These are phyloP conservation scores for Camelus dromedarius DNA, from an alignment of 2,113 vertebrate species.

Conservation along the genomic window DNA sequence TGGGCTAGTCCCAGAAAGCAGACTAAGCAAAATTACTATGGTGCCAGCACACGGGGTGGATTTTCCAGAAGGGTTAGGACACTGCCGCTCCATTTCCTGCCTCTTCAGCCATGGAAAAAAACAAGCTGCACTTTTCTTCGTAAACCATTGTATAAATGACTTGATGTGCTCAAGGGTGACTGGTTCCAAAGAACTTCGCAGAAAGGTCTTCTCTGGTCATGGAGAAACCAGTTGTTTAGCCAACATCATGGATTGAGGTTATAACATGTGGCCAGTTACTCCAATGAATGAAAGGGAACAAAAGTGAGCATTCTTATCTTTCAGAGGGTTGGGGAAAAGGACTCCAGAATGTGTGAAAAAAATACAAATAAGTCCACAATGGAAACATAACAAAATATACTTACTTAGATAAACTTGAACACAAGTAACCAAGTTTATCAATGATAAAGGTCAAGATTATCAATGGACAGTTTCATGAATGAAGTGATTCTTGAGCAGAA, in stretches of 20 bases:
- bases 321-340: neutral
- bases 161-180: neutral
- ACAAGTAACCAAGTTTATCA: neutral
- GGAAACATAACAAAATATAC: neutral
- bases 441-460: neutral
- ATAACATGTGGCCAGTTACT: neutral
- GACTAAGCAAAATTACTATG: slow-evolving; percentile 60
- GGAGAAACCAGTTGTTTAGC: neutral
- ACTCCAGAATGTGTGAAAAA: neutral
- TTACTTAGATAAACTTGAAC: slow-evolving; percentile 19
- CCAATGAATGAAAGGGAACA: neutral
- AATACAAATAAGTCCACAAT: neutral
- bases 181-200: neutral
- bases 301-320: neutral
- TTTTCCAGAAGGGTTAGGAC: slow-evolving; percentile 53
- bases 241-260: neutral
- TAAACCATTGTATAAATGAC: slow-evolving; percentile 57
- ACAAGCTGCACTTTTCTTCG: slow-evolving; percentile 44
- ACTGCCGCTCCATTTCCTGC: slow-evolving; percentile 60
- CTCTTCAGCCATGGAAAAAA: slow-evolving; percentile 60
- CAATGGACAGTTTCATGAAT: neutral
- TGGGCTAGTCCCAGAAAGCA: slow-evolving; percentile 72
- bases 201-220: neutral
- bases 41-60: slow-evolving; percentile 63
- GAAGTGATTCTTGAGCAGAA: neutral